These are phyloP conservation scores for Tachina fera DNA, from an alignment of 2,888 invertebrate species.

Conservation along the genomic window DNA sequence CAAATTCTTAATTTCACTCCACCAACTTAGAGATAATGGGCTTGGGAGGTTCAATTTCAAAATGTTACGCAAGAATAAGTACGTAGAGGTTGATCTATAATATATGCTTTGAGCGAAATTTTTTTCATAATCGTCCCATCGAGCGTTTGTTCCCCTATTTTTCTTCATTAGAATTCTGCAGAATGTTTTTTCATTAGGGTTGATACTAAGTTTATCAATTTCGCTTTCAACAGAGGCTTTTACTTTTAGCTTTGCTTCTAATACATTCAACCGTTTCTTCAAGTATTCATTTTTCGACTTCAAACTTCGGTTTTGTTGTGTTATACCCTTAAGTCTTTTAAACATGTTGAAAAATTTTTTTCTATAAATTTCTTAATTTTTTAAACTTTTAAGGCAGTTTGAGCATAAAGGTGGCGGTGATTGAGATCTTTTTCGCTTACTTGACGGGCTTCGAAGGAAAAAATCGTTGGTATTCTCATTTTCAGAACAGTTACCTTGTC, in stretches of 20 bases:
- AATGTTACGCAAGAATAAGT: constrained; percentile 13
- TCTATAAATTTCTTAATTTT: constrained; percentile 25
- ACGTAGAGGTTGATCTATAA: constrained; percentile 20
- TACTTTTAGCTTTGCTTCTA: constrained; percentile 15
- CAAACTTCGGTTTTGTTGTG: not conserved
- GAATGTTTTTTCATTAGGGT: constrained; percentile 29
- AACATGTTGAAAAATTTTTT: not conserved
- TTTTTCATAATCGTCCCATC: constrained; percentile 22
- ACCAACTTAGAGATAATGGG: constrained; percentile 6
- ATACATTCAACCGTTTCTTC: constrained; percentile 12
- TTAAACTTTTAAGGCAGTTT: constrained; percentile 19
- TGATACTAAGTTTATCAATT: constrained; percentile 16
- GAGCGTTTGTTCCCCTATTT: constrained; percentile 11
- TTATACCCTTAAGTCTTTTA: constrained; percentile 11
- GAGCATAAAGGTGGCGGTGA: constrained; percentile 17
- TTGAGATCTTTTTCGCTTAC: constrained; percentile 18
- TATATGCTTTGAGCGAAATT: constrained; percentile 22
- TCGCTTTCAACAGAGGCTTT: constrained; percentile 3
- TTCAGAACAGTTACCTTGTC: not conserved
- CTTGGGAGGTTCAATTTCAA: constrained; percentile 21
- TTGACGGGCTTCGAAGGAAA: not conserved
- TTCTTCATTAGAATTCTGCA: not conserved
- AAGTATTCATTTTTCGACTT: constrained; percentile 22
- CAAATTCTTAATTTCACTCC: no score
- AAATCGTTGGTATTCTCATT: no score